Evolutionary conservation across 2,113 vertebrate species (phyloP), one percentile per base, ranked within the genome.

Genomic region (Bubo bubo): DNA sequence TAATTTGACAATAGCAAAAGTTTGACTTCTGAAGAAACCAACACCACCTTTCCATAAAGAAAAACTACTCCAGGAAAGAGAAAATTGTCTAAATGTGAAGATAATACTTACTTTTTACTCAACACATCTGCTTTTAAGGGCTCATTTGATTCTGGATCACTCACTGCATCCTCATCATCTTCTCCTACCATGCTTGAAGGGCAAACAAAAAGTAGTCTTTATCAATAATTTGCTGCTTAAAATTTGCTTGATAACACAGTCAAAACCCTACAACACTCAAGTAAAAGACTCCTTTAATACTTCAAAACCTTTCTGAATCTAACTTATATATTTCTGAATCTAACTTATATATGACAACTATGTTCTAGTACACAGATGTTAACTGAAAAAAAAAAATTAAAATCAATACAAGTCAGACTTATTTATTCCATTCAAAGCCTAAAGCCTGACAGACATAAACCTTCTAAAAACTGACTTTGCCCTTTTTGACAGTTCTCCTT

Each of bases 81-180:
- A 56, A 90, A 34, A 23, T 35, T 17, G 7, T 45, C 43, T 45
- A 45, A 45, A 45, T 45, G 16, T 45, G 8, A 45, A 45, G 43
- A 45, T 45, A 45, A 59, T 86, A 97, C 99, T 99, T 98, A 99
- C 99, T 99, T 99, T 95, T 98, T 98, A 86, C 99, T 98, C 91
- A 99, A 97, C 90, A 99, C 97, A 52, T 99, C 99, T 55, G 98
- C 98, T 59, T 96, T 98, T 62, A 99, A 95, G n/a, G 97, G 98
- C 86, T 98, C 96, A 16, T 98, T 98, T 74, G 94, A 74, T 23
- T 99, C 99, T 4, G 99, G 98, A 94, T 99, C 99, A 72, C 99
- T 99, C 86, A 98, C 98, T 52, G 98, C 98, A 59, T 99, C 99
- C 37, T 99, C 99, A 64, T 99, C 99, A 17, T 99, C 99, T 15